These are phyloP conservation scores for Caenorhabditis sinica DNA, from an alignment of 2,888 invertebrate genomes.

Conservation along the genomic window DNA sequence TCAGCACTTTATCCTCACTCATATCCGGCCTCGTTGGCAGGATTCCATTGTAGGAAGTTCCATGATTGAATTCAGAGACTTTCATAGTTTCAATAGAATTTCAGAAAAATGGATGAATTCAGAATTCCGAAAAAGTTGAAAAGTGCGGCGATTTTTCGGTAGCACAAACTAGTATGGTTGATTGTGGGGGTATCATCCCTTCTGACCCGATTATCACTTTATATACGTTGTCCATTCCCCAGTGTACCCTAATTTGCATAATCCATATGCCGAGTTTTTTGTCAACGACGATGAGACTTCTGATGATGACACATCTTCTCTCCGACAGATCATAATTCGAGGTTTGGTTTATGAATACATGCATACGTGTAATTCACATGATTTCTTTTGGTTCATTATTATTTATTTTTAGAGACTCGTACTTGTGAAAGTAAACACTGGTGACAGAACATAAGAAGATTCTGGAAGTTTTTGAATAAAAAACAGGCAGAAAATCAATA, in stretches of 20 bases:
- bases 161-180: slow-evolving; percentile 42
- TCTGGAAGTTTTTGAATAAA: slow-evolving; percentile 10
- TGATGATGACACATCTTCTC: slow-evolving; percentile 10
- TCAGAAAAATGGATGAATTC: not conserved
- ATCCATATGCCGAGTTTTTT: too few relatives aligned
- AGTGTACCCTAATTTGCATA: slow-evolving; percentile 41
- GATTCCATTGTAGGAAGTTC: slow-evolving; percentile 62
- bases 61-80: slow-evolving; percentile 58
- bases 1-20: slow-evolving; percentile 63
- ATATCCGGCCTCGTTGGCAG: slow-evolving; percentile 64
- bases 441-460: not conserved
- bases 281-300: slow-evolving; percentile 2
- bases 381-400: slow-evolving; percentile 19
- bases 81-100: slow-evolving; percentile 42
- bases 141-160: not conserved
- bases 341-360: slow-evolving; percentile 29
- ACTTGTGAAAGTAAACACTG: slow-evolving; percentile 47
- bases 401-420: slow-evolving; percentile 42
- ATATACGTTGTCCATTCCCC: slow-evolving; percentile 8
- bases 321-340: slow-evolving; percentile 34
- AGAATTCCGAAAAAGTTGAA: slow-evolving; percentile 1
- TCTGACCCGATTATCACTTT: slow-evolving; percentile 46
- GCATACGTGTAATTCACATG: slow-evolving; percentile 52
- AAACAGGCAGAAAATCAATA: slow-evolving; percentile 14
- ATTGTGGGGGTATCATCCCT: slow-evolving; percentile 3